Base-by-base conservation (phyloP, 1,140 invertebrate genomes). In the Fopius arisanus region DNA sequence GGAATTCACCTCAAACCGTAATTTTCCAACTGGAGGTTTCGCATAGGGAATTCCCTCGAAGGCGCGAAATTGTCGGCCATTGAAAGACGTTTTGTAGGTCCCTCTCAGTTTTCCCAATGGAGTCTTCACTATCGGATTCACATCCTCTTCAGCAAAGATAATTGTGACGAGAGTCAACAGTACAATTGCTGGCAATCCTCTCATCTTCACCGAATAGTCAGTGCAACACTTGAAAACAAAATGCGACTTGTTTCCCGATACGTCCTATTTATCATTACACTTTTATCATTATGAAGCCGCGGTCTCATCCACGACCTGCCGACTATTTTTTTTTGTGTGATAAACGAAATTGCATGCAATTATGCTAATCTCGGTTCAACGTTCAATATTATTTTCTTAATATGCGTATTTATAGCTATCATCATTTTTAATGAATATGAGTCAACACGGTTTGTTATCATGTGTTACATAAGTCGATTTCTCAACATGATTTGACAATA, bases 31-130 rank as follows among this genome's bases (percentile, higher is more conserved):
- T 6, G 91, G 91, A 26, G 90, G 88, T 72, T 87, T 80, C 10
- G 90, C 90, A 78, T 89, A 91, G 0, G 90, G 90, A 68, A 91
- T 88, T n/a, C 90, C 89, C 31, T 89, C 82, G 73, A 90, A 92
- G 3, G 86, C 84, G 66, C 89, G 82, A 23, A 89, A 87, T 31
- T 26, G 54, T 19, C 76, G 73, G 1, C 79, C 79, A 62, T 75
- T 63, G 10, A 71, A 59, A 7, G 83, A 82, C 6, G 23, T 40
- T 40, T 79, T 75, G 9, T 73, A 78, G 19, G 62, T 80, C 3
- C 80, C 83, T 10, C 19, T 54, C 1, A 83, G 74, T 1, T 3
- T 14, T 12, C 81, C 81, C 0, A 78, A 28, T 2, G 51, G 33
- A 7, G 75, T 79, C 1, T 65, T 51, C 9, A 80, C 79, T 14